Evolutionary conservation across 2,888 invertebrate species (phyloP).

Genomic region (Tachina fera): DNA sequence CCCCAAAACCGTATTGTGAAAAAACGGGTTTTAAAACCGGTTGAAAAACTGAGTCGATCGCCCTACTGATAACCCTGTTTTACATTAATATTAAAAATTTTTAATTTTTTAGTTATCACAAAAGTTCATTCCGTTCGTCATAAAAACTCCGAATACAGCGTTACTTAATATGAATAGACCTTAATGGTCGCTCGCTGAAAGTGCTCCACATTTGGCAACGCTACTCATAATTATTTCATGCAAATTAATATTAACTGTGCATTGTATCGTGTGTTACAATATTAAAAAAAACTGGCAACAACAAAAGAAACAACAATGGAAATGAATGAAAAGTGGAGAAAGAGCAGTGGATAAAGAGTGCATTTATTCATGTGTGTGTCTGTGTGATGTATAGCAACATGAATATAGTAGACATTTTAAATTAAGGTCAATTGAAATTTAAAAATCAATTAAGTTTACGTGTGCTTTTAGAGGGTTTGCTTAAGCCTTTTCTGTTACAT

Average conservation of each 20-base stretch:
- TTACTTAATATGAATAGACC: too few species aligned
- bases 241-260: not conserved
- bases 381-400: conserved; percentile 33
- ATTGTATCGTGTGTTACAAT: not conserved
- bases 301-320: not conserved
- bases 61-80: too few species aligned
- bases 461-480: conserved; percentile 51
- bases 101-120: too few species aligned
- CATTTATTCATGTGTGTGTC: not conserved
- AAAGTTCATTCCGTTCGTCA: too few species aligned
- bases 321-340: not conserved
- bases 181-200: too few species aligned
- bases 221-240: not conserved
- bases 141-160: too few species aligned
- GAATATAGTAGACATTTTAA: conserved; percentile 55
- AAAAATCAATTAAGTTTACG: conserved; percentile 66
- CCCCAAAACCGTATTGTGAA: too few species aligned
- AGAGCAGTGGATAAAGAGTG: not conserved
- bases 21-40: too few species aligned
- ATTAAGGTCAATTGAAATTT: conserved; percentile 68
- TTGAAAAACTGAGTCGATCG: too few species aligned
- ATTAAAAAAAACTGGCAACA: not conserved
- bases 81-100: too few species aligned
- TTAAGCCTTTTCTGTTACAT: conserved; percentile 20
- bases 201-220: too few species aligned